A percentile compares a stretch with the other conserved stretches of the same genome.
phyloP scores from a whole-genome alignment of 2,113 vertebrate genomes.

The Stomatorhinus ivindoensis region DNA sequence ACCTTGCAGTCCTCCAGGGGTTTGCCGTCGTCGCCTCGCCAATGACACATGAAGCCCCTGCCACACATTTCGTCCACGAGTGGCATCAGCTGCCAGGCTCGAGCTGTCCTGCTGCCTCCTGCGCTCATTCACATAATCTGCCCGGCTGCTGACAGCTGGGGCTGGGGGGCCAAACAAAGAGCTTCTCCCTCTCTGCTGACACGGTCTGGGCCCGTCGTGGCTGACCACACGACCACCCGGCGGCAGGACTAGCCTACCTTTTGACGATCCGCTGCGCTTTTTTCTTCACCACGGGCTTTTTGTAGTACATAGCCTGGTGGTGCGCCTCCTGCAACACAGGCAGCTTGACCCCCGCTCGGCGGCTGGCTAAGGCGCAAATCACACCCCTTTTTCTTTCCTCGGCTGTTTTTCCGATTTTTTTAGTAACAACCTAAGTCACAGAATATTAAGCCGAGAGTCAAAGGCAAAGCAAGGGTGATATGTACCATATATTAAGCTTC shows the following conservation, averaged over 20 bases:
- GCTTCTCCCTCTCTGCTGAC: constrained; percentile 10
- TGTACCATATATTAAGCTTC: background rate
- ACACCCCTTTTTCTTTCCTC: constrained; percentile 24
- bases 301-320: constrained; percentile 69
- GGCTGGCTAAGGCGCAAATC: constrained; percentile 23
- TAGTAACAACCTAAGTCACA: background rate
- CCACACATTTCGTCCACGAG: constrained; percentile 46
- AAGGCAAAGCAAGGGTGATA: background rate
- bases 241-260: constrained; percentile 62
- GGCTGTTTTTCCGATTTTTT: background rate
- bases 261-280: constrained; percentile 71
- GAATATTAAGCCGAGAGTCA: background rate
- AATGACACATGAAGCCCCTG: constrained; percentile 37
- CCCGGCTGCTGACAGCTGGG: constrained; percentile 27
- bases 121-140: constrained; percentile 51
- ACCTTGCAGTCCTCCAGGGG: constrained; percentile 9
- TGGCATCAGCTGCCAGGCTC: constrained; percentile 38
- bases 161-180: constrained; percentile 26
- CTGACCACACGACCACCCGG: constrained; percentile 25
- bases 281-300: constrained; percentile 74
- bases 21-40: constrained; percentile 29
- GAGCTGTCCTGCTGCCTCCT: constrained; percentile 21
- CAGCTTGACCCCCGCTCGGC: constrained; percentile 56
- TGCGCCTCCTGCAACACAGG: constrained; percentile 48
- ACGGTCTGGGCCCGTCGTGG: constrained; percentile 32